Base-by-base conservation (phyloP, 2,797 vertebrate species). In the Sphenopsis melanotis region DNA sequence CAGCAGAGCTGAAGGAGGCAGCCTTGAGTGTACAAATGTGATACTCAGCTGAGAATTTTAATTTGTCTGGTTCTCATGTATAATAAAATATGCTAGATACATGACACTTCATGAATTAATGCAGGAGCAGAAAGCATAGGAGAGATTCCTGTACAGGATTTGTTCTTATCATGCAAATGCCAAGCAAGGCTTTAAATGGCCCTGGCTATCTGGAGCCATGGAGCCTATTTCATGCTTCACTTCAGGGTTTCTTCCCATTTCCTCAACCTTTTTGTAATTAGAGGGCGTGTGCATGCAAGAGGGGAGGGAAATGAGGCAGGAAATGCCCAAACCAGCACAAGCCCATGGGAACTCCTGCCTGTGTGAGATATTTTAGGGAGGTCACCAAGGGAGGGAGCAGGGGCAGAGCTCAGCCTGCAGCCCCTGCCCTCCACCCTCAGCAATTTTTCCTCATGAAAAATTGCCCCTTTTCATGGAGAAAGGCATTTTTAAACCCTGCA, bases 71-170 rank as follows among this genome's bases (percentile, higher is more conserved):
- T 93, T 84, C 93, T 92, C 65, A 69, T 95, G 88, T 94, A 87
- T 90, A 91, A 95, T 95, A 79, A 93, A 95, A 87, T 69, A 76
- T 20, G 17, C 85, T 30, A 6, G 85, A 66, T 87, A 92, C 79
- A 84, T 90, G 92, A 89, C 91, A 89, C 86, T 94, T 95, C 87
- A 95, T 90, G 95, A 93, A 96, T 97, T 95, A 95, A 97, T 97
- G 96, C 87, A 93, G 29, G 80, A 79, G 53, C 10, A 16, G 29
- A 37, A 90, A 80, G 71, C 69, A 72, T 1, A 26, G 57, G 84
- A 56, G 84, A 79, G 52, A 50, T 29, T 70, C 83, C 80, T 47
- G 36, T 61, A 63, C 84, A 34, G 95, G 85, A 20, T 94, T 95
- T 93, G 92, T 86, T 86, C 83, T 87, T 50, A 41, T 4, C 11